These are phyloP conservation scores for Andrena trimmerana DNA, from an alignment of 2,888 invertebrate species.

Conservation along the genomic window DNA sequence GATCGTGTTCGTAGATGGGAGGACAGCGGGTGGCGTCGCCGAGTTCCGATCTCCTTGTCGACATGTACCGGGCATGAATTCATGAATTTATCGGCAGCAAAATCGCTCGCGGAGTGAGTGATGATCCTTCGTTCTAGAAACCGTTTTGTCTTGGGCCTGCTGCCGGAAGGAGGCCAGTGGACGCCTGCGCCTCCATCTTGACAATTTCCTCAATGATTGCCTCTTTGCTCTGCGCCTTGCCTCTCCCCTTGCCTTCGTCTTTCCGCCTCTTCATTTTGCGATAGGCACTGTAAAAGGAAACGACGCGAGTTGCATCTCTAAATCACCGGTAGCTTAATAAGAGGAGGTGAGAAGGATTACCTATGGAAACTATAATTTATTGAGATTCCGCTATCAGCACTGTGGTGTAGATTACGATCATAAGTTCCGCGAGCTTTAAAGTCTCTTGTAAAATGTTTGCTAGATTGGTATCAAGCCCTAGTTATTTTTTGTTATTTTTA, in stretches of 20 bases:
- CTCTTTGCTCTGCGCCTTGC: not conserved
- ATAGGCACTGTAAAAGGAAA: too few relatives aligned
- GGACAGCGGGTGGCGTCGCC: conserved; percentile 62
- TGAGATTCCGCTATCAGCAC: too few relatives aligned
- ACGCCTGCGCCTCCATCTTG: conserved; percentile 5
- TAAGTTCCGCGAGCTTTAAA: not conserved
- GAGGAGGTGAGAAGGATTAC: too few relatives aligned
- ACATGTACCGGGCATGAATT: conserved; percentile 52
- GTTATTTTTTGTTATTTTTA: too few relatives aligned
- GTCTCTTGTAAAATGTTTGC: not conserved
- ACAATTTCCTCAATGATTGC: not conserved
- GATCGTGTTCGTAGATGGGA: conserved; percentile 64
- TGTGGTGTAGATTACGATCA: too few relatives aligned
- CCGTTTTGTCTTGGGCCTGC: conserved; percentile 47
- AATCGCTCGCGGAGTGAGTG: conserved; percentile 63
- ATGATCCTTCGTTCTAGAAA: conserved; percentile 56
- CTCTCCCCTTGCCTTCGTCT: too few relatives aligned
- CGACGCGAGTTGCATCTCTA: too few relatives aligned
- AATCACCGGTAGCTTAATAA: too few relatives aligned
- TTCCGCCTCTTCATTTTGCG: not conserved
- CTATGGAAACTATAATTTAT: too few relatives aligned
- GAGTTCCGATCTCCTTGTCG: conserved; percentile 55
- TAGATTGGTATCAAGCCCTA: not conserved
- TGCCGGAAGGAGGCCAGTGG: conserved; percentile 26
- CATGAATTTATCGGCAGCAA: conserved; percentile 63